Evolutionary conservation across 2,888 invertebrate genomes (phyloP).

Genomic region (Lithophane socia): DNA sequence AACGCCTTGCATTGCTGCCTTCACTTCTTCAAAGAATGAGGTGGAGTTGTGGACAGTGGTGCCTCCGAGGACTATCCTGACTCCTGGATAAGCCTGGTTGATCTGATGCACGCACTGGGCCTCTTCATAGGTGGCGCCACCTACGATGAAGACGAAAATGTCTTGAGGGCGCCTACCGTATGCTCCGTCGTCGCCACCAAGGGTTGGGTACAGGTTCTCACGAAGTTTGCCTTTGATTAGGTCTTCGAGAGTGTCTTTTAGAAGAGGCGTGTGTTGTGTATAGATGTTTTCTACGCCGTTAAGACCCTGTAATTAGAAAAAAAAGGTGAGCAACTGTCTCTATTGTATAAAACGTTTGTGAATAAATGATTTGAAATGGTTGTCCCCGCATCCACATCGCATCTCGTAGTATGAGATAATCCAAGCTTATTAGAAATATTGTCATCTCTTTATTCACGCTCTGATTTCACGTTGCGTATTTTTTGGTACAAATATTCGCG

Average conservation of each 20-base stretch:
- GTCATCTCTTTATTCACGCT: background rate
- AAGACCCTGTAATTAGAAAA: slow-evolving; percentile 90
- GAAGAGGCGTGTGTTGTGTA: slow-evolving; percentile 98
- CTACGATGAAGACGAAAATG: slow-evolving; percentile 98
- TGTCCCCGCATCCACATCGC: background rate
- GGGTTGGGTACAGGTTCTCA: slow-evolving; percentile 95
- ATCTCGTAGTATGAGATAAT: background rate
- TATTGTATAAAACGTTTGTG: background rate
- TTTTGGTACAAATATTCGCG: too few species aligned
- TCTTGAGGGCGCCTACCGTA: slow-evolving; percentile 94
- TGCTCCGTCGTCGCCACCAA: slow-evolving; percentile 91
- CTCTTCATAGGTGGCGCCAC: slow-evolving; percentile 99
- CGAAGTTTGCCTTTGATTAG: slow-evolving; percentile 97
- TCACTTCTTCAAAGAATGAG: slow-evolving; percentile 94
- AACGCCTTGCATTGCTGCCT: slow-evolving; percentile 92
- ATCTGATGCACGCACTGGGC: slow-evolving; percentile 95
- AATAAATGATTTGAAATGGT: background rate
- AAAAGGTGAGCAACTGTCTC: background rate
- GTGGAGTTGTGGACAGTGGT: slow-evolving; percentile 97
- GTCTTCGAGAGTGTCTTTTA: slow-evolving; percentile 97
- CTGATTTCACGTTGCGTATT: too few species aligned
- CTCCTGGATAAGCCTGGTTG: slow-evolving; percentile 92
- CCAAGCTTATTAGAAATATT: background rate
- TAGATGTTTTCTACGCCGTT: slow-evolving; percentile 99
- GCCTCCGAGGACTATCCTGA: slow-evolving; percentile 96